These are phyloP conservation scores for Phyllopteryx taeniolatus DNA, from an alignment of 2,113 vertebrate species.

Conservation along the genomic window DNA sequence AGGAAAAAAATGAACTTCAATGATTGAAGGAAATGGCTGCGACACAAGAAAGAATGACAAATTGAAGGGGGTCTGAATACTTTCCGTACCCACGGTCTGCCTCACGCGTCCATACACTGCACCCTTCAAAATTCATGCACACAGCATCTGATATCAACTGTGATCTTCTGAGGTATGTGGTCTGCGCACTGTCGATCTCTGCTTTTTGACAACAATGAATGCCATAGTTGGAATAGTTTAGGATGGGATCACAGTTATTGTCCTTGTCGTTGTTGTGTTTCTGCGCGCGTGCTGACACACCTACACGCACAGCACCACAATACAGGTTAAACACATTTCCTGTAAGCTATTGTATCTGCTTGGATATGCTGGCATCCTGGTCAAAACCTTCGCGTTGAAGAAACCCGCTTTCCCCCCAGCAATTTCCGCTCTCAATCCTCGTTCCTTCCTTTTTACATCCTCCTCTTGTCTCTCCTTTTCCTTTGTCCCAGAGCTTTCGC, in stretches of 20 bases:
- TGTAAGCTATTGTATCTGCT: slow-evolving; percentile 70
- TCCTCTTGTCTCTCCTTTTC: slow-evolving; percentile 3
- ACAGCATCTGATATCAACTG: slow-evolving; percentile 52
- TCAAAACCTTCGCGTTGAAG: slow-evolving; percentile 42
- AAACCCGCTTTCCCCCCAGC: slow-evolving; percentile 23
- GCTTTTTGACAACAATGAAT: slow-evolving; percentile 66
- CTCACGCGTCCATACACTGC: neutral
- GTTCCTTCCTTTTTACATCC: slow-evolving; percentile 13
- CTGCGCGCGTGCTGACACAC: slow-evolving; percentile 12
- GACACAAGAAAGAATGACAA: too few species aligned
- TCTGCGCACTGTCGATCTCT: slow-evolving; percentile 62
- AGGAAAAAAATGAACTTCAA: too few species aligned
- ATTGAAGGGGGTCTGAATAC: too few species aligned
- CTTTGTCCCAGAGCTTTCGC: neutral
- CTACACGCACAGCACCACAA: slow-evolving; percentile 33
- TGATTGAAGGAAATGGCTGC: too few species aligned
- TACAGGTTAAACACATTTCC: slow-evolving; percentile 70
- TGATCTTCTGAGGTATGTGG: slow-evolving; percentile 48
- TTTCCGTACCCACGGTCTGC: neutral
- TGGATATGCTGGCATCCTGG: slow-evolving; percentile 64
- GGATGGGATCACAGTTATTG: slow-evolving; percentile 49
- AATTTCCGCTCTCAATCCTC: slow-evolving; percentile 16
- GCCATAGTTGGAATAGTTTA: slow-evolving; percentile 73
- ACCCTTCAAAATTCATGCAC: slow-evolving; percentile 8
- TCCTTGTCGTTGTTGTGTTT: slow-evolving; percentile 50